These are phyloP conservation scores for Xestia c-nigrum DNA, from an alignment of 2,888 invertebrate genomes.

Conservation along the genomic window DNA sequence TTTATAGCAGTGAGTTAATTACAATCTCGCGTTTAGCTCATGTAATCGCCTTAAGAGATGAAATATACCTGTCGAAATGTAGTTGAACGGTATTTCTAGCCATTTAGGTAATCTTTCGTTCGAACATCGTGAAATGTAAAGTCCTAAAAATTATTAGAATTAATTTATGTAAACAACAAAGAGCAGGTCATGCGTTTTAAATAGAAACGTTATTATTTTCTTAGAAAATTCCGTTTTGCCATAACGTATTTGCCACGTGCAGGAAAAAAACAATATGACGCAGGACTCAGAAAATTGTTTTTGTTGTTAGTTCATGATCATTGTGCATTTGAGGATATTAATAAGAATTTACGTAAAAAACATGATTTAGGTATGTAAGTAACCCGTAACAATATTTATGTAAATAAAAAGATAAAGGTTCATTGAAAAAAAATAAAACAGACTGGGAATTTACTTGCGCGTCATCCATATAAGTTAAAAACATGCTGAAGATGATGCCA, in stretches of 20 bases:
- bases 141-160: not conserved
- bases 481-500: not conserved
- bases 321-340: constrained; percentile 29
- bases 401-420: constrained; percentile 42
- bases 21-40: too few relatives aligned
- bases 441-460: constrained; percentile 26
- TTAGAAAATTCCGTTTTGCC: not conserved
- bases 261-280: constrained; percentile 25
- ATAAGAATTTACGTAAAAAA: constrained; percentile 35
- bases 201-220: not conserved
- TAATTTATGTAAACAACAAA: constrained; percentile 2
- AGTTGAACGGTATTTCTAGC: not conserved
- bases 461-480: constrained; percentile 25
- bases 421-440: constrained; percentile 25
- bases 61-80: not conserved
- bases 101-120: not conserved
- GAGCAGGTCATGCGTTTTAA: not conserved
- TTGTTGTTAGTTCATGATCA: constrained; percentile 3
- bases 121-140: constrained; percentile 1
- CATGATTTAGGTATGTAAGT: not conserved
- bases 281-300: constrained; percentile 3
- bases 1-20: too few relatives aligned
- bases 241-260: not conserved
- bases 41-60: too few relatives aligned
- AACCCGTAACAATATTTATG: constrained; percentile 36